Evolutionary conservation across 30 jellyfish, hydroid and myxozoan genomes (phyloP), one percentile per base, ranked within the genome.

Genomic region (Nemopilema nomurai): DNA sequence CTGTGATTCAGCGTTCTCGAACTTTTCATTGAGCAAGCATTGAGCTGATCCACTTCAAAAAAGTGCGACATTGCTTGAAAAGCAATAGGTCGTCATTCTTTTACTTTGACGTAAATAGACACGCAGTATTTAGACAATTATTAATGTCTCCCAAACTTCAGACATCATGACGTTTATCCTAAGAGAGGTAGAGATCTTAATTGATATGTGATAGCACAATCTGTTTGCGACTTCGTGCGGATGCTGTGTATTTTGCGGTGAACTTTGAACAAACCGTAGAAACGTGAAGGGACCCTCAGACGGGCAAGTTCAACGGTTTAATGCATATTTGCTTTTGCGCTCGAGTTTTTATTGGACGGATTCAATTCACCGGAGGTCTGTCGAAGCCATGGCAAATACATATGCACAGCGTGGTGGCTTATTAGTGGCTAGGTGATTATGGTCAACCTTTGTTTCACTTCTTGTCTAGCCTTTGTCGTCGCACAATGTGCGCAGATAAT

Each of bases 401-500:
- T 65, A 22, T 28, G 62, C 89, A 22, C 80, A 79, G 89, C 89
- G 29, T 79, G 89, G 63, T 51, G 24, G 33, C 80, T 79, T 79
- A 79, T 66, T 68, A 62, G 32, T 76, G 76, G 64, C 71, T 71
- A 49, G 26, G 86, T 52, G 76, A 76, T 76, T 52, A 76, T 32
- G 29, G 20, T 9, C 51, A 1, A 21, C 63, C 76, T 76, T 76
- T 76, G 86, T 79, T 70, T 66, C 41, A 16, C 69, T 57, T 62
- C 80, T 79, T 63, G 77, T 79, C 89, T 79, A 67, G 80, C 73
- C 70, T 79, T 79, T 79, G 89, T 79, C 41, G 22, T 62, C 65
- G 70, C 81, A 82, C 91, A 82, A 82, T 69, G 91, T 73, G 84
- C 91, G 84, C 53, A 51, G 83, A 82, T 73, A 82, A 71, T 71